Evolutionary conservation across 2,113 vertebrate species (phyloP).

Genomic region (Nibea albiflora): DNA sequence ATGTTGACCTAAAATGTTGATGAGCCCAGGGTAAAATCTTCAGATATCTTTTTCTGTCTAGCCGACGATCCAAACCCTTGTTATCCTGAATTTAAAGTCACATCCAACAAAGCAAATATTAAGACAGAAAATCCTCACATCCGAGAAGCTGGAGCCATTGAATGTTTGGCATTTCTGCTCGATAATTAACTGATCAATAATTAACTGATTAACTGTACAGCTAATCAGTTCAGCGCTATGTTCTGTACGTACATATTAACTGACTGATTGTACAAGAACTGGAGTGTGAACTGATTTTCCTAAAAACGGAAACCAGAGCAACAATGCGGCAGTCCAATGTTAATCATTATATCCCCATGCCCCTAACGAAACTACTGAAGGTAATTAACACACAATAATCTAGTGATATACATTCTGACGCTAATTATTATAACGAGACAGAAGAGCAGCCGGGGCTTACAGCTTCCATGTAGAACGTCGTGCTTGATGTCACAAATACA

Average conservation of each 20-base stretch:
- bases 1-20: background rate
- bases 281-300: background rate
- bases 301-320: constrained; percentile 22
- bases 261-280: background rate
- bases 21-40: background rate
- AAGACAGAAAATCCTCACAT: background rate
- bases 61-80: background rate
- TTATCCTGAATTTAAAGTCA: too few relatives aligned
- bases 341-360: constrained; percentile 20
- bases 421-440: constrained; percentile 69
- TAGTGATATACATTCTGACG: constrained; percentile 57
- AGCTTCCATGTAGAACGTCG: constrained; percentile 32
- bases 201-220: background rate
- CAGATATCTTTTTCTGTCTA: background rate
- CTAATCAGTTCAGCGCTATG: background rate
- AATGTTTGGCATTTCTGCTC: background rate
- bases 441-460: constrained; percentile 35
- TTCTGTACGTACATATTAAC: background rate
- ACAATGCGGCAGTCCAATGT: background rate
- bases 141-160: background rate
- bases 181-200: background rate
- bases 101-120: background rate
- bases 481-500: constrained; percentile 74
- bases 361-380: constrained; percentile 15
- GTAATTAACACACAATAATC: constrained; percentile 48